These are phyloP conservation scores for Phaedon cochleariae DNA, from an alignment of 2,888 invertebrate genomes.

Conservation along the genomic window DNA sequence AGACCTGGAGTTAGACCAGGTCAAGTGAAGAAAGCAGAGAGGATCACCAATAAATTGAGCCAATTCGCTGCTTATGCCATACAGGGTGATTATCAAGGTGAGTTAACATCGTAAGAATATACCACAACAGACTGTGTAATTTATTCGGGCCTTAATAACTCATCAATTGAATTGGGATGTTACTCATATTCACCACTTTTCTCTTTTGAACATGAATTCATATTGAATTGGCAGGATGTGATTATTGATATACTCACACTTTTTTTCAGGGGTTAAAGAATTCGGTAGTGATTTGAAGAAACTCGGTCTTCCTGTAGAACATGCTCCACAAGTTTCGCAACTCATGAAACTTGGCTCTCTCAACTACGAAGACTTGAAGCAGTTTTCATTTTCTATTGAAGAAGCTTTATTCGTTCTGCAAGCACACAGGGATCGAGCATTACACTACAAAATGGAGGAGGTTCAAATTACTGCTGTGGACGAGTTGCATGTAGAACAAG, in stretches of 20 bases:
- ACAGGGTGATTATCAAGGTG: slow-evolving; percentile 87
- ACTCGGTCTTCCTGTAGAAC: slow-evolving; percentile 94
- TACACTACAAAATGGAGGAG: slow-evolving; percentile 95
- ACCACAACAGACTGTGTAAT: too few species aligned
- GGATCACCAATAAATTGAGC: slow-evolving; percentile 88
- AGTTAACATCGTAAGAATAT: too few species aligned
- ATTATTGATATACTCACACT: not conserved
- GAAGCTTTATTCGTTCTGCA: slow-evolving; percentile 88
- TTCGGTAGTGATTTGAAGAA: slow-evolving; percentile 93
- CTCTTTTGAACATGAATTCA: too few species aligned
- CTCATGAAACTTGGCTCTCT: slow-evolving; percentile 95
- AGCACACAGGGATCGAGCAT: slow-evolving; percentile 87
- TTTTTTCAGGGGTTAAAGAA: slow-evolving; percentile 76
- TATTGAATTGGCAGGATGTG: too few species aligned
- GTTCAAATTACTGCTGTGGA: slow-evolving; percentile 94
- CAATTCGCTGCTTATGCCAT: slow-evolving; percentile 95
- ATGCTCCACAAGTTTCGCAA: slow-evolving; percentile 96
- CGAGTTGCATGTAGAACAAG: slow-evolving; percentile 90
- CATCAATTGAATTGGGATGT: too few species aligned
- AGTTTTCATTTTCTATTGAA: slow-evolving; percentile 90
- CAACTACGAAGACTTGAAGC: slow-evolving; percentile 87
- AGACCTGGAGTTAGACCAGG: slow-evolving; percentile 95
- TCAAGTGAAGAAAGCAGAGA: slow-evolving; percentile 92
- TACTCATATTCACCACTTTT: too few species aligned
- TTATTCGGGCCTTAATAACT: too few species aligned